Evolutionary conservation across 2,797 vertebrate genomes (phyloP), one percentile per base, ranked within the genome.

Genomic region (Gephyroberyx darwinii): DNA sequence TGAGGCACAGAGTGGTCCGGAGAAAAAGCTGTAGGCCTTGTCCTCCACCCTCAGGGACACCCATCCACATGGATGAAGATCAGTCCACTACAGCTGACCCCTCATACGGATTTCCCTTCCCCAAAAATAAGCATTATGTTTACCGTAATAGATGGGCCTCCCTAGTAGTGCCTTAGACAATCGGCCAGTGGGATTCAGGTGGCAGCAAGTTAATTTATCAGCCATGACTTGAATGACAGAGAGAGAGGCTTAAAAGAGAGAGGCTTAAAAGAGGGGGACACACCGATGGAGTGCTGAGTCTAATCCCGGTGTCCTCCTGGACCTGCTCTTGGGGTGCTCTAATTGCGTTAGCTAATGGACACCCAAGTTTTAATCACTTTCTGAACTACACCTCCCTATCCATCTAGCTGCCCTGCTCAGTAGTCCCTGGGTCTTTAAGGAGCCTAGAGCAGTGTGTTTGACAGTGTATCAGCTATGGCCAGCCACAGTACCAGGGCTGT

Each of bases 351-450:
- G 78, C 78, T 87, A 90, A 91, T 88, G 76, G 88, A 84, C 79
- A 72, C 59, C 57, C 69, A 69, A 73, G 74, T 86, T 92, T 91
- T 90, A 94, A 92, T 92, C 90, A 93, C 83, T 63, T 77, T 77
- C 75, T 69, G 64, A 82, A 80, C 78, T 52, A 63, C 76, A 89
- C 85, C 85, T 84, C 82, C 73, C 66, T 61, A 90, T 92, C 81
- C 81, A 87, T 93, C 90, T 89, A 69, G 17, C 63, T 76, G 79
- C 74, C 61, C 60, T 79, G 76, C 73, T 84, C 69, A 70, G 75
- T 59, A 66, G 70, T 89, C 83, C 77, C 79, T 74, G 57, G 61
- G 80, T 85, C 86, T 81, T 82, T 1, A 75, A 65, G 87, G 81
- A 84, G 86, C 86, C 81, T 14, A 5, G 62, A 85, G 86, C 78